Evolutionary conservation across 2,113 vertebrate genomes (phyloP).

Genomic region (Calyptomena viridis): DNA sequence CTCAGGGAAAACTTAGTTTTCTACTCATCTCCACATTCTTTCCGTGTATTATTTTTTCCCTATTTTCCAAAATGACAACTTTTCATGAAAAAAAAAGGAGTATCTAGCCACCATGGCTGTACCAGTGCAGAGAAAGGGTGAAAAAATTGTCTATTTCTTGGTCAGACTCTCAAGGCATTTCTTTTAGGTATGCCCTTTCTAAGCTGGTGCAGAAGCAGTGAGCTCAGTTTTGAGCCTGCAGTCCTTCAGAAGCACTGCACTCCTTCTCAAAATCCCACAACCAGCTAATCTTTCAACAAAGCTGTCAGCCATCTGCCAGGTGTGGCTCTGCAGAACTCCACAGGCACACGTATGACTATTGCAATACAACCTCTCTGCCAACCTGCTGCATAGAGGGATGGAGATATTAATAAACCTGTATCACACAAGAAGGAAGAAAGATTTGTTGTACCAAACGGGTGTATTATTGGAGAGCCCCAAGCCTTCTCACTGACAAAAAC

Average conservation of each 20-base stretch:
- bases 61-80: not conserved
- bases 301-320: conserved; percentile 38
- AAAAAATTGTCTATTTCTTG: not conserved
- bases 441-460: not conserved
- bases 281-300: not conserved
- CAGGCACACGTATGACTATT: not conserved
- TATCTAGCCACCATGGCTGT: not conserved
- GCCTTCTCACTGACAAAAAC: not conserved
- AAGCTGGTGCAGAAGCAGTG: not conserved
- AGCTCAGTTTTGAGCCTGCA: not conserved
- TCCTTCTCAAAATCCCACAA: not conserved
- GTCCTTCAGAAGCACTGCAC: not conserved
- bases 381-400: not conserved
- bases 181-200: not conserved
- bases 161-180: not conserved
- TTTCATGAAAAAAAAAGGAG: not conserved
- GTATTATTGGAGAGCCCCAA: not conserved
- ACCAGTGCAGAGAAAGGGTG: not conserved
- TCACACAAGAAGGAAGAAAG: not conserved
- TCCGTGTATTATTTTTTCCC: not conserved
- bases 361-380: not conserved
- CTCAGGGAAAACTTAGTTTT: not conserved
- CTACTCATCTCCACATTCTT: not conserved
- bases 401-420: not conserved
- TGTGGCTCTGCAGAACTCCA: not conserved